phyloP scores from a whole-genome alignment of 1,140 invertebrate genomes.

The Drosophila bocqueti region DNA sequence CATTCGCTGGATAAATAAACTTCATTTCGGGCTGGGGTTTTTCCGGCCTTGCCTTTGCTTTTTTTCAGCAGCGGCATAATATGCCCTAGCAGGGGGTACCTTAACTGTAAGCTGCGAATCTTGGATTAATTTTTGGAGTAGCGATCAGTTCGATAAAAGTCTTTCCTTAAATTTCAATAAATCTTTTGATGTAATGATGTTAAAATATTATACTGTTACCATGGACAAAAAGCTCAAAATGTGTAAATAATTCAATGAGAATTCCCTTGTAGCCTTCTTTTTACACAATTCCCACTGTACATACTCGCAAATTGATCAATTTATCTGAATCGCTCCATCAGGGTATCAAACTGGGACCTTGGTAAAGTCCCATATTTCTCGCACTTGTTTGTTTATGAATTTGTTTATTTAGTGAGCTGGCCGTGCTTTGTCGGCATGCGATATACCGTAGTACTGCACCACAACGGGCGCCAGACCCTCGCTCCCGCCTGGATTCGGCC shows the following conservation, averaged over 20 bases:
- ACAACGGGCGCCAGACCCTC: conserved; percentile 13
- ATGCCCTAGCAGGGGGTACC: conserved; percentile 20
- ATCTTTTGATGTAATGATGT: neutral
- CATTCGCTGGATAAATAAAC: conserved; percentile 78
- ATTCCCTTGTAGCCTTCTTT: too few species aligned
- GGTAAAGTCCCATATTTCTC: conserved; percentile 31
- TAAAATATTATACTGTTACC: neutral
- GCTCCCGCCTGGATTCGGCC: conserved; percentile 11
- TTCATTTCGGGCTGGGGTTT: conserved; percentile 60
- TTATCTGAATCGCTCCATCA: conserved; percentile 34
- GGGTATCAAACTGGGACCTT: conserved; percentile 28
- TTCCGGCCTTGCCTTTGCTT: conserved; percentile 13
- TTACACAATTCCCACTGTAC: neutral
- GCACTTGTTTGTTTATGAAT: conserved; percentile 66
- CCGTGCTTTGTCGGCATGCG: conserved; percentile 44
- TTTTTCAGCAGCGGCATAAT: conserved; percentile 4
- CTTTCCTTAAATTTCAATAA: too few species aligned
- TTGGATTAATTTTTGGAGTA: too few species aligned
- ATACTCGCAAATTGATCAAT: conserved; percentile 25
- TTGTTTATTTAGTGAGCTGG: conserved; percentile 69
- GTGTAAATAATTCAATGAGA: neutral
- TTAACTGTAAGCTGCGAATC: neutral
- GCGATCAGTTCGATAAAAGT: too few species aligned
- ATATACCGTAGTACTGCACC: conserved; percentile 7
- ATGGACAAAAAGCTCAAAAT: neutral